Conservation (phyloP, 2,888 invertebrate genomes). For the Anoplius nigerrimus region DNA sequence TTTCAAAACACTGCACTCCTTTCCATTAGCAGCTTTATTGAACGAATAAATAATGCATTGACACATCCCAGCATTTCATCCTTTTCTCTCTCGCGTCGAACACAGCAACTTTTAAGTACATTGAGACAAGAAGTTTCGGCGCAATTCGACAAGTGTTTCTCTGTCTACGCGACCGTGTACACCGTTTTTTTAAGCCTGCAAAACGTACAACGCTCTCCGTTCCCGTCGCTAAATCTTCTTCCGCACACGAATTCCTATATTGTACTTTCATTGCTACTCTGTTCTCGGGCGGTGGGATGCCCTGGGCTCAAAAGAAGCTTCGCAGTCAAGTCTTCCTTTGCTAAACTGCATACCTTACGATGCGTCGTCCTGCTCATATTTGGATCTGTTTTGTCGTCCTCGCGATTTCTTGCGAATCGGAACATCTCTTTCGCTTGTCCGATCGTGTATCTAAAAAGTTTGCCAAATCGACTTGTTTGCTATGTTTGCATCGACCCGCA, state of each 20-base stretch:
- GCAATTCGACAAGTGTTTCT: too few relatives aligned
- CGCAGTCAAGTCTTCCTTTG: conserved; percentile 41
- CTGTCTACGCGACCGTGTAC: too few relatives aligned
- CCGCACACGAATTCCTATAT: conserved; percentile 29
- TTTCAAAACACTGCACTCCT: too few relatives aligned
- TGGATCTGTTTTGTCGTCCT: conserved; percentile 31
- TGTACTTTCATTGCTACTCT: conserved; percentile 50
- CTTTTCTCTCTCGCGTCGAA: too few relatives aligned
- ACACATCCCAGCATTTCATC: too few relatives aligned
- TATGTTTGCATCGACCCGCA: too few relatives aligned
- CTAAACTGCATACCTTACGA: conserved; percentile 36
- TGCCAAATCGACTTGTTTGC: too few relatives aligned
- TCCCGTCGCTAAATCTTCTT: conserved; percentile 48
- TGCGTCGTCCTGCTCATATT: neutral
- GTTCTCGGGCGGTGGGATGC: conserved; percentile 50
- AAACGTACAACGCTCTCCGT: conserved; percentile 24
- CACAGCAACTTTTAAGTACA: too few relatives aligned
- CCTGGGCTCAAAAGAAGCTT: conserved; percentile 46
- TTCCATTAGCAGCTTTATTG: too few relatives aligned
- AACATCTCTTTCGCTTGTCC: conserved; percentile 59
- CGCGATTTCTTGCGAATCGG: conserved; percentile 43
- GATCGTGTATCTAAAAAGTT: conserved; percentile 50
- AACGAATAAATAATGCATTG: too few relatives aligned
- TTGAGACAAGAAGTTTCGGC: too few relatives aligned
- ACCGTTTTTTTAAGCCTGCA: too few relatives aligned